Base-by-base conservation (phyloP, 1,140 invertebrate species). In the Scaptomyza pallida region DNA sequence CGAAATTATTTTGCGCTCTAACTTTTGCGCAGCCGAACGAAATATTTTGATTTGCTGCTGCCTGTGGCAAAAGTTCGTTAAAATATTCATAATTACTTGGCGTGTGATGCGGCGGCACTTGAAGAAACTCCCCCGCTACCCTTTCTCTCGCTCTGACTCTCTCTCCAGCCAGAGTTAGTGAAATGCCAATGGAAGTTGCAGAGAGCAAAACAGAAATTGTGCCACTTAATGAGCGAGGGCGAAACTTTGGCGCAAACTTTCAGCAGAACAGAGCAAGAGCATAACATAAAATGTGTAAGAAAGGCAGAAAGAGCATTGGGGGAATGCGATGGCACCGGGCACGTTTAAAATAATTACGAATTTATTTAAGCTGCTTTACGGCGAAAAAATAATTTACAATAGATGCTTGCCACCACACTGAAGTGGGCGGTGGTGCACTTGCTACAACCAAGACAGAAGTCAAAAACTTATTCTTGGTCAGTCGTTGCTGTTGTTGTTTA, bases 1-100 rank as follows among this genome's bases (percentile, higher is more conserved):
- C 45, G 64, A 63, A 85, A 85, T 85, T 85, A 80, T 85, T 86
- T 86, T 74, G 61, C 47, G 65, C 64, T 75, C 70, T 72, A 86
- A 88, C 74, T 88, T 82, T 69, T 68, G 26, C 69, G 64, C 72
- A 73, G 72, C 52, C 78, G 78, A 82, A 88, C 88, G 78, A 82
- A 86, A 88, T 86, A 88, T 86, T 86, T 86, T 86, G 82, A 86
- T 86, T 86, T 88, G 82, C 75, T 75, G 82, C 83, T 86, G 81
- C 81, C 81, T 75, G 81, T 88, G 82, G 82, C 78, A 88, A 86
- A 86, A 86, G 82, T 86, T 86, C 83, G 82, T 82, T 89, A 86
- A 86, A 88, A 86, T 86, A 86, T 86, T 86, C 82, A 86, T 86
- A 86, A 86, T 86, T 86, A 88, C 82, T 86, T 88, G 83, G 82